These are phyloP conservation scores for Drosophila demipolita DNA, from an alignment of 2,888 invertebrate species.

Conservation along the genomic window DNA sequence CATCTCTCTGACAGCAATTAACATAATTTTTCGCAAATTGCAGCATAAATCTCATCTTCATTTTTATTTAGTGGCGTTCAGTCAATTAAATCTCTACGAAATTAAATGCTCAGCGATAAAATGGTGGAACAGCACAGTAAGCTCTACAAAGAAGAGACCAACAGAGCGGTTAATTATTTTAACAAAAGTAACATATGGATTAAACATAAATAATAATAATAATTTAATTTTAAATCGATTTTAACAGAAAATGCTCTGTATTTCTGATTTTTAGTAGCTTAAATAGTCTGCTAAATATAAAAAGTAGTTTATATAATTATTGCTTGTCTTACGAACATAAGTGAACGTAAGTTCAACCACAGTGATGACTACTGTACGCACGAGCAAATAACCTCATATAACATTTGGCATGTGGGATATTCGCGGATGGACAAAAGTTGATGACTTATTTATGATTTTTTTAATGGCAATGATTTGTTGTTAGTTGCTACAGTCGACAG, in stretches of 20 bases:
- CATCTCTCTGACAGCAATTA: slow-evolving; percentile 56
- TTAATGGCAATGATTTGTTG: slow-evolving; percentile 57
- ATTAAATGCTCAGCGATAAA: slow-evolving; percentile 54
- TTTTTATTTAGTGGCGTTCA: slow-evolving; percentile 67
- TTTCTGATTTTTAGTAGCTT: neutral
- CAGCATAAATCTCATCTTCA: slow-evolving; percentile 72
- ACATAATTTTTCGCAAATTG: slow-evolving; percentile 78
- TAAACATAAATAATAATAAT: neutral
- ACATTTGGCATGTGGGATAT: slow-evolving; percentile 31
- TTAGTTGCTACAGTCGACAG: slow-evolving; percentile 45
- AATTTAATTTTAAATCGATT: accelerated
- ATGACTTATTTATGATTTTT: slow-evolving; percentile 72
- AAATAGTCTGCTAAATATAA: neutral
- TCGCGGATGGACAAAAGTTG: slow-evolving; percentile 39
- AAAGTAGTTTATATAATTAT: neutral
- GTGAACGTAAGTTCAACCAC: neutral
- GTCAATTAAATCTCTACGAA: slow-evolving; percentile 68
- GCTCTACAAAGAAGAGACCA: neutral
- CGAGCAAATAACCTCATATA: slow-evolving; percentile 5
- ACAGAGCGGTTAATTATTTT: neutral
- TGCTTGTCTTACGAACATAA: neutral
- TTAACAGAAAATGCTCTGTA: neutral
- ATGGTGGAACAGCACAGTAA: slow-evolving; percentile 38
- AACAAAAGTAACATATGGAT: neutral
- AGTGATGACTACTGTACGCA: slow-evolving; percentile 37